phyloP scores from a whole-genome alignment of 2,888 invertebrate species.

The Andrena camellia region DNA sequence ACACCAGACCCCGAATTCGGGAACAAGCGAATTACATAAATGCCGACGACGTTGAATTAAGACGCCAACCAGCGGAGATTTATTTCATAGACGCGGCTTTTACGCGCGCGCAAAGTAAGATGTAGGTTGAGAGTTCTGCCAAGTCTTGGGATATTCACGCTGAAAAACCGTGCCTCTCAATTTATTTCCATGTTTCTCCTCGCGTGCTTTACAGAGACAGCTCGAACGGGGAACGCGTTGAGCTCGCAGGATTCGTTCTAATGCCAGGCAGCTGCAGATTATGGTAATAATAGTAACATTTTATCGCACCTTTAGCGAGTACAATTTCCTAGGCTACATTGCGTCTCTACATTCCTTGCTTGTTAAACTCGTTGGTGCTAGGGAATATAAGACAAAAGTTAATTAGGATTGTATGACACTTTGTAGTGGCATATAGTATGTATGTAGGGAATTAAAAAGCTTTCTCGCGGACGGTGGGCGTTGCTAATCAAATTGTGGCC shows the following conservation, averaged over 20 bases:
- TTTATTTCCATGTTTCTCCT: neutral
- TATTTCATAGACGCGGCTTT: neutral
- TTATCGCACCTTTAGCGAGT: too few relatives aligned
- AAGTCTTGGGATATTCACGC: neutral
- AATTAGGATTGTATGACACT: too few relatives aligned
- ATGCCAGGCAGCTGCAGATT: neutral
- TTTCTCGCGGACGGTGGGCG: neutral
- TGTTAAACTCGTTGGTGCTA: too few relatives aligned
- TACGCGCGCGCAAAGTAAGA: neutral
- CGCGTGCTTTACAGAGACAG: neutral
- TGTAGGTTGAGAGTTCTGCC: neutral
- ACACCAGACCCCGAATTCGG: constrained; percentile 19
- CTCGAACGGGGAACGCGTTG: neutral
- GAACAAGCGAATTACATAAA: constrained; percentile 39
- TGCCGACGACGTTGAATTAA: constrained; percentile 13
- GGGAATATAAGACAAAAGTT: too few relatives aligned
- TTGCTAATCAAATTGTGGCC: neutral
- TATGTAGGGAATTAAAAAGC: neutral
- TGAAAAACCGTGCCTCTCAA: constrained; percentile 1
- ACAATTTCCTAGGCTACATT: too few relatives aligned
- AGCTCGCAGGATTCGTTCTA: constrained; percentile 6
- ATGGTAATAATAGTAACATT: too few relatives aligned
- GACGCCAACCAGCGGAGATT: neutral
- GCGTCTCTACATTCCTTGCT: too few relatives aligned
- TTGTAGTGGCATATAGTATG: neutral